Percentiles rank a stretch among this genome's conserved stretches.
Conservation (phyloP, 1,140 invertebrate species). For the Nymphalis io region DNA sequence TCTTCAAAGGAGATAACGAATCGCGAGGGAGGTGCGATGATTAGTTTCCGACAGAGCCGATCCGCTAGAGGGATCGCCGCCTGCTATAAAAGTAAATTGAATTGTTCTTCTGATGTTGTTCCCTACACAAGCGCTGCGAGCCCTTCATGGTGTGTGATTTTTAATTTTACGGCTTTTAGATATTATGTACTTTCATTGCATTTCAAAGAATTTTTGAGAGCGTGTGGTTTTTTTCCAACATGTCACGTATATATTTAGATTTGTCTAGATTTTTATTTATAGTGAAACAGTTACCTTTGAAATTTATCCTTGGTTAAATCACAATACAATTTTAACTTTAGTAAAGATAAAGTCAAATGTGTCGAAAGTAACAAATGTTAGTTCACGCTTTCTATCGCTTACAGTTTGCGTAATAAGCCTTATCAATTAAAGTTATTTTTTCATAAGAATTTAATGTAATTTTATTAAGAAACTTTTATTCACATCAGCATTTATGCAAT, state of each 20-base stretch:
- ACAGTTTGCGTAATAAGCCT: not conserved
- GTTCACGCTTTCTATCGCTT: too few species aligned
- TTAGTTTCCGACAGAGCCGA: constrained; percentile 63
- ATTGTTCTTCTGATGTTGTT: constrained; percentile 52
- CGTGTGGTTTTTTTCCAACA: too few species aligned
- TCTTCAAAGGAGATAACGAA: constrained; percentile 46
- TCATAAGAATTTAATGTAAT: too few species aligned
- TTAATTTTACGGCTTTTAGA: not conserved
- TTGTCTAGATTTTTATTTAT: not conserved
- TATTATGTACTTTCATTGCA: not conserved
- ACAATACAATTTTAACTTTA: too few species aligned
- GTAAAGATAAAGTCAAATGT: too few species aligned
- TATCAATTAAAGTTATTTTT: too few species aligned
- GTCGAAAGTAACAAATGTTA: too few species aligned
- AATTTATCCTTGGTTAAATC: too few species aligned
- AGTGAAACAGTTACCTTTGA: too few species aligned
- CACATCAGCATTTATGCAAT: not conserved
- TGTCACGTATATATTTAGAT: too few species aligned
- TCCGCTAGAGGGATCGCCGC: constrained; percentile 58
- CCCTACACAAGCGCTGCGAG: not conserved
- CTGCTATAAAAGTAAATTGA: constrained; percentile 77
- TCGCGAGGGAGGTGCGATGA: constrained; percentile 55
- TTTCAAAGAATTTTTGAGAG: not conserved
- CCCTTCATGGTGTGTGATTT: not conserved
- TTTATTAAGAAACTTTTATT: not conserved